These are phyloP conservation scores for Ernsta delagoae DNA, from an alignment of 2,888 invertebrate genomes.

Conservation along the genomic window DNA sequence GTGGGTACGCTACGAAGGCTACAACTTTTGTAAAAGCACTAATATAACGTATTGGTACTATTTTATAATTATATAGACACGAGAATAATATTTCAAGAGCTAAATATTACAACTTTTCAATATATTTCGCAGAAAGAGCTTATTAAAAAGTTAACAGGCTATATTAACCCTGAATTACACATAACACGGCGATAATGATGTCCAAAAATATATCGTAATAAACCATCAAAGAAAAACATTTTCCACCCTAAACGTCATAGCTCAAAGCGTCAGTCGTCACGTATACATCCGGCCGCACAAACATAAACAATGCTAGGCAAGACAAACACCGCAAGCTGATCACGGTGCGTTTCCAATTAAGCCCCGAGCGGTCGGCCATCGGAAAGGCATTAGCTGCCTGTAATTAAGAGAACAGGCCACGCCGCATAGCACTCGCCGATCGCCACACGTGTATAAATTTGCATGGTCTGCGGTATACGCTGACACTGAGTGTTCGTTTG, in stretches of 20 bases:
- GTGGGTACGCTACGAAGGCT: neutral
- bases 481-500: slow-evolving; percentile 18
- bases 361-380: slow-evolving; percentile 57
- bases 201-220: too few relatives aligned
- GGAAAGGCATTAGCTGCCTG: slow-evolving; percentile 72
- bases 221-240: too few relatives aligned
- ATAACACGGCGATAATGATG: too few relatives aligned
- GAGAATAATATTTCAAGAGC: too few relatives aligned
- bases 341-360: slow-evolving; percentile 56
- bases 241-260: neutral
- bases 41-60: neutral
- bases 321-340: slow-evolving; percentile 36
- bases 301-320: slow-evolving; percentile 20
- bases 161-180: too few relatives aligned
- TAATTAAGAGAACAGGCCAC: slow-evolving; percentile 63
- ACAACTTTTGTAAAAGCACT: neutral
- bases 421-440: slow-evolving; percentile 19
- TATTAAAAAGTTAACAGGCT: too few relatives aligned
- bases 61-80: too few relatives aligned
- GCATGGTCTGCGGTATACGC: slow-evolving; percentile 60
- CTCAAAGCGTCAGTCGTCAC: neutral
- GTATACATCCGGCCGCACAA: slow-evolving; percentile 10
- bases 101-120: too few relatives aligned
- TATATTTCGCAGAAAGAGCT: too few relatives aligned
- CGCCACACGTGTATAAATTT: slow-evolving; percentile 59